Evolutionary conservation across 2,113 vertebrate genomes (phyloP).

Genomic region (Corythornis vintsioides): DNA sequence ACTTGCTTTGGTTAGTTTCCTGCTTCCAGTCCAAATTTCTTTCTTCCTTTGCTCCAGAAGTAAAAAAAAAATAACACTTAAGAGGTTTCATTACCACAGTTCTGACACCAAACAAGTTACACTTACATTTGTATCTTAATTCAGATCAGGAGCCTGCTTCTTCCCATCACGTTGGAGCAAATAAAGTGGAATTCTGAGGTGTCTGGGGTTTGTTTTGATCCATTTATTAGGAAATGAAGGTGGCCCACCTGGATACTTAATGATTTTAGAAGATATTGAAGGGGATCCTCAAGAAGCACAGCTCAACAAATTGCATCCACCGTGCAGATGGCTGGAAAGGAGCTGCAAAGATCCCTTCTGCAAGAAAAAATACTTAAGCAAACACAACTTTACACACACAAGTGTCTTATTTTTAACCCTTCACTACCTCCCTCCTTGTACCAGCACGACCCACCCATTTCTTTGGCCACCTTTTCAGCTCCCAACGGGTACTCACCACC

Average conservation of each 20-base stretch:
- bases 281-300: neutral
- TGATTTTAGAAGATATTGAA: neutral
- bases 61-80: neutral
- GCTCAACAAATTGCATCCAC: neutral
- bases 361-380: neutral
- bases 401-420: neutral
- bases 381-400: neutral
- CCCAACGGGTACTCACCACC: neutral
- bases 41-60: neutral
- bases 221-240: neutral
- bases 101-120: neutral
- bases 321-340: neutral
- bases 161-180: neutral
- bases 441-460: neutral
- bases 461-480: neutral
- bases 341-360: neutral
- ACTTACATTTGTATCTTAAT: neutral
- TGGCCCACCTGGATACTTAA: neutral
- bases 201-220: neutral
- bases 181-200: neutral
- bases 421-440: neutral
- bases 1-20: neutral
- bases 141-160: neutral
- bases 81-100: neutral
- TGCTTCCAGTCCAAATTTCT: neutral